A percentile compares a stretch with the other conserved stretches of the same genome.
Conservation (phyloP, 1,140 invertebrate species). For the Dermatophagoides farinae region DNA sequence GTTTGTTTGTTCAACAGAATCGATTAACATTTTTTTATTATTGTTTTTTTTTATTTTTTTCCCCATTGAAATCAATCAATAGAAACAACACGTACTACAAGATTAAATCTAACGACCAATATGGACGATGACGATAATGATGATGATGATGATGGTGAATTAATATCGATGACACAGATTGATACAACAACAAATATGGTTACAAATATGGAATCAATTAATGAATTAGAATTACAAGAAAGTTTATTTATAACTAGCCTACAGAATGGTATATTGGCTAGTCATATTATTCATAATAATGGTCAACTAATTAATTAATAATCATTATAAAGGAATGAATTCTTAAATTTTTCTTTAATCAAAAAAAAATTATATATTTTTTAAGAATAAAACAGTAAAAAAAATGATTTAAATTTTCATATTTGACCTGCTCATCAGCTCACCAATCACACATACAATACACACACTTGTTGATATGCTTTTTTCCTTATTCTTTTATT, state of each 20-base stretch:
- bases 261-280: constrained; percentile 2
- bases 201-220: background rate
- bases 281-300: background rate
- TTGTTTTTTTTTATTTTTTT: background rate
- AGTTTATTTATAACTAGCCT: constrained; percentile 2
- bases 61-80: background rate
- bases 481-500: too few relatives aligned
- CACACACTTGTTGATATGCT: too few relatives aligned
- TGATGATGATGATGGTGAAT: background rate
- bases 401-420: too few relatives aligned
- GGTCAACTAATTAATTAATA: too few relatives aligned
- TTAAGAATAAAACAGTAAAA: too few relatives aligned
- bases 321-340: too few relatives aligned
- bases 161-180: background rate
- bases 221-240: background rate
- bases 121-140: background rate
- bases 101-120: background rate
- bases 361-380: too few relatives aligned
- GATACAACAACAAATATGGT: background rate
- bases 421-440: too few relatives aligned
- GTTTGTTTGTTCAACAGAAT: too few relatives aligned
- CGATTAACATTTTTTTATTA: too few relatives aligned
- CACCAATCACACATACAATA: too few relatives aligned
- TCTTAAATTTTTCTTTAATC: too few relatives aligned
- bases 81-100: background rate